Evolutionary conservation across 2,113 vertebrate species (phyloP), one percentile per base, ranked within the genome.

Genomic region (Dromaius novaehollandiae): DNA sequence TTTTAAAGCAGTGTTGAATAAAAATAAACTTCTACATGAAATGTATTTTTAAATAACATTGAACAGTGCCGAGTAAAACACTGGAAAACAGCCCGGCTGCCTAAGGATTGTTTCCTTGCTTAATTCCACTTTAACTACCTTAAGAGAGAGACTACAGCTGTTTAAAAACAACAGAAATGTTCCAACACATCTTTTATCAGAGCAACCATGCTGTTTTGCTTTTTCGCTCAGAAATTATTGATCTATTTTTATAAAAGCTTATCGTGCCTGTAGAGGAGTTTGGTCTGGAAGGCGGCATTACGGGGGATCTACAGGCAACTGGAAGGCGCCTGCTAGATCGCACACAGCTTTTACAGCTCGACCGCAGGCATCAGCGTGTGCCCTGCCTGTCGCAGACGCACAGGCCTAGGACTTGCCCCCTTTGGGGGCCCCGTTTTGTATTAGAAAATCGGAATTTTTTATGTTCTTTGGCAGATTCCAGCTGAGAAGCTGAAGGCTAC

Each of bases 31-130:
- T 90, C 53, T 36, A 11, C 22, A 34, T 60, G 89, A 88, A 89
- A 95, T 76, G 46, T 94, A 65, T 94, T 95, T 95, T 93, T 74
- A 71, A 95, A 92, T 86, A 81, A 88, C 76, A 86, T 17, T 71
- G 32, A 75, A n/a, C n/a, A 75, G 36, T 68, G 78, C 66, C 0
- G 38, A 93, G 77, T 53, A 51, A 77, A 91, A 73, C 71, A 71
- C 82, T 94, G 58, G 13, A 91, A 96, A 69, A 0, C 32, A 88
- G 38, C 61, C 26, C 5, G 26, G 17, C 61, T 88, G 73, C 79
- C 79, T 69, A 56, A 61, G 76, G 69, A n/a, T 84, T 71, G 30
- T 61, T 38, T 90, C 42, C 38, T 86, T 89, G 36, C 42, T 87
- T 60, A 78, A 84, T 79, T 95, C 65, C 32, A 46, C 19, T 66